Evolutionary conservation across 2,888 invertebrate species (phyloP), one percentile per base, ranked within the genome.

Genomic region (Sphaeridia pumilis): DNA sequence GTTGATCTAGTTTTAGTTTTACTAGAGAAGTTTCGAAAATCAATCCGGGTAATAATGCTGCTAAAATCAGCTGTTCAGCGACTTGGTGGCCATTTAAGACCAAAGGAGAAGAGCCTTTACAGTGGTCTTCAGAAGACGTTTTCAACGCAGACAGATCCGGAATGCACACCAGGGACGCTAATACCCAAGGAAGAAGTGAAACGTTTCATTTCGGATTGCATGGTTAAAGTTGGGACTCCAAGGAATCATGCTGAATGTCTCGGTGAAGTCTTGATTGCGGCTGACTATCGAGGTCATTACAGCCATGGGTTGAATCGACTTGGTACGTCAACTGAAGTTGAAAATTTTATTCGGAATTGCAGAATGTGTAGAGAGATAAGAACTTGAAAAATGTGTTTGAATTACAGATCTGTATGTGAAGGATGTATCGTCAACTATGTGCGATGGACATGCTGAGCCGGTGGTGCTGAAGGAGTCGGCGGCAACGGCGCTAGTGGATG

Each of bases 221-320:
- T 87, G 74, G 69, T 69, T 48, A 78, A 78, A 5, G 79, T 76
- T 2, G 83, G 82, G 1, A 76, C 81, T 0, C 75, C 76, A 2
- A 64, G 68, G 51, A 71, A 72, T 1, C 78, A 85, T 69, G 83
- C 84, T 0, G 67, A 70, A 22, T 74, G 74, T 1, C 74, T 85
- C 63, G 84, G 82, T 0, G 79, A 83, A 64, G 76, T 84, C 46
- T 70, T 88, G 46, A 74, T 81, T 46, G 79, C 77, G 26, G 87
- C 88, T 1, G 89, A 90, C 68, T 76, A 81, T 65, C 72, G 84
- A 44, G 88, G 89, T 0, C 89, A 89, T 67, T 87, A 82, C 63
- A 88, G 87, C 66, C 89, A 90, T 70, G 90, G 90, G 12, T 78
- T 90, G 66, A 89, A 89, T 68, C 75, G 89, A 67, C 70, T 86